These are phyloP conservation scores for Heliothis subflexa DNA, from an alignment of 1,140 invertebrate genomes.

Conservation along the genomic window DNA sequence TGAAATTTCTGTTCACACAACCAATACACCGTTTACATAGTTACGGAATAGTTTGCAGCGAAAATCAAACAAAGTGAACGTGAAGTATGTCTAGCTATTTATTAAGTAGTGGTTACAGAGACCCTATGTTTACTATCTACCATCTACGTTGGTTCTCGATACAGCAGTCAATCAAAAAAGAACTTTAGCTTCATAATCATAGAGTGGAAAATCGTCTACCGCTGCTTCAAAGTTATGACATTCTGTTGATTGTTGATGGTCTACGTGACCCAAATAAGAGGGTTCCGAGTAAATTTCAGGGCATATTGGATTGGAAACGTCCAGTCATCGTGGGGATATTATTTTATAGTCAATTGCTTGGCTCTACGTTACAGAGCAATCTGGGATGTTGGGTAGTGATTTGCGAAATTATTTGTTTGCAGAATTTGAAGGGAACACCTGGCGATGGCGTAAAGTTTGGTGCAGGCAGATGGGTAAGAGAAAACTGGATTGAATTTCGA, in stretches of 20 bases:
- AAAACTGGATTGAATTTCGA: not conserved
- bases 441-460: not conserved
- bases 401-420: constrained; percentile 10
- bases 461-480: not conserved
- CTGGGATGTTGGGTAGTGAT: constrained; percentile 3
- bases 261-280: constrained; percentile 47
- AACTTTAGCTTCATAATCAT: not conserved
- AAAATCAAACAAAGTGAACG: constrained; percentile 1
- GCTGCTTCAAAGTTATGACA: not conserved
- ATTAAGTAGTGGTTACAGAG: constrained; percentile 2
- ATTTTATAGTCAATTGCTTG: constrained; percentile 39
- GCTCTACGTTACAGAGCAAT: constrained; percentile 2
- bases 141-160: not conserved
- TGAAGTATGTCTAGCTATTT: not conserved
- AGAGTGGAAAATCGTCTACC: constrained; percentile 6
- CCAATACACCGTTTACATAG: not conserved
- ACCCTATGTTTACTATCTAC: not conserved
- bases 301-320: constrained; percentile 36
- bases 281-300: constrained; percentile 38
- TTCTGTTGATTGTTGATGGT: constrained; percentile 2
- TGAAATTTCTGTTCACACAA: constrained; percentile 7
- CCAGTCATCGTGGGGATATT: constrained; percentile 42
- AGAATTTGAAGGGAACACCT: not conserved
- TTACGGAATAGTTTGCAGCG: not conserved
- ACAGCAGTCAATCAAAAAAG: not conserved